Evolutionary conservation across 2,888 invertebrate species (phyloP).

Genomic region (Vannuccia rotundouncinata): DNA sequence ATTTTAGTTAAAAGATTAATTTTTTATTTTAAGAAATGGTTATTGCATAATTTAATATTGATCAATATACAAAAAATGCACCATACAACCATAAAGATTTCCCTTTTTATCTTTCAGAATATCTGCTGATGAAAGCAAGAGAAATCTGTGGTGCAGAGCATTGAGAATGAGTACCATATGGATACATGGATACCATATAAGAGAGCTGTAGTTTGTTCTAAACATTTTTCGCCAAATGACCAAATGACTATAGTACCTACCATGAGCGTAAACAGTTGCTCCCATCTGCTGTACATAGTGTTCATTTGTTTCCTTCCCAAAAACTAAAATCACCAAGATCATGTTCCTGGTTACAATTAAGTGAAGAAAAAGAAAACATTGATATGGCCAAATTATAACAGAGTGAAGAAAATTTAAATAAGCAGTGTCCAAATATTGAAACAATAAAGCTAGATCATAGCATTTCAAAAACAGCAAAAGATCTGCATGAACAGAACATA

Average conservation of each 20-base stretch:
- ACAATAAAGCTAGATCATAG: neutral
- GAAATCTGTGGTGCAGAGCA: too few relatives aligned
- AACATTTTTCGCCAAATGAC: neutral
- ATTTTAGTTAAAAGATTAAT: too few relatives aligned
- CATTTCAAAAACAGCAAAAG: neutral
- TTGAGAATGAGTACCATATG: neutral
- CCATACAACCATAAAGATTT: too few relatives aligned
- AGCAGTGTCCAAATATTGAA: neutral
- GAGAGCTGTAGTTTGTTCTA: neutral
- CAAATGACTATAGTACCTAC: too few relatives aligned
- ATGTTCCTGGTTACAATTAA: neutral
- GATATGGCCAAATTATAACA: neutral
- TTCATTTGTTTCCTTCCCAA: neutral
- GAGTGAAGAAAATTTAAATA: neutral
- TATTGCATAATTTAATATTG: too few relatives aligned
- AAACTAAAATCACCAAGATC: too few relatives aligned
- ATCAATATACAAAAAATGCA: too few relatives aligned
- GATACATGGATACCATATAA: neutral
- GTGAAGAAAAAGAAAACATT: neutral
- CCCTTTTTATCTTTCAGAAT: too few relatives aligned
- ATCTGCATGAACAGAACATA: neutral
- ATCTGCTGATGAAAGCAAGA: too few relatives aligned
- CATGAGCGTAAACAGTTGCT: too few relatives aligned
- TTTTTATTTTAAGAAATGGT: too few relatives aligned
- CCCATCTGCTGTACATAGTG: neutral